Evolutionary conservation across 2,113 vertebrate genomes (phyloP), one percentile per base, ranked within the genome.

Genomic region (Prionailurus bengalensis): DNA sequence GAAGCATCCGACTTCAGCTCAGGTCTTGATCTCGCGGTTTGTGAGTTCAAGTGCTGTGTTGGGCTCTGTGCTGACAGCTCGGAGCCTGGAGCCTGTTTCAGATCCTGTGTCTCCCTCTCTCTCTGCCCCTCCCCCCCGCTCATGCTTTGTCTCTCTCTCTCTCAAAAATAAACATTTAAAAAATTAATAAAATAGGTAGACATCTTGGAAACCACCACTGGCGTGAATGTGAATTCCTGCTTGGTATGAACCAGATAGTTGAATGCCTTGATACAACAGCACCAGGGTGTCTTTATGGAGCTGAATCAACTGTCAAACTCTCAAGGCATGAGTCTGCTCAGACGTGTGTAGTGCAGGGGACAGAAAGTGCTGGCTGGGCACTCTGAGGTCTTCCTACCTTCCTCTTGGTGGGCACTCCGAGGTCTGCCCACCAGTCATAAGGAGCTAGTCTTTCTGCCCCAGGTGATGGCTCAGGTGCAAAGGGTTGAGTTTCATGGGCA

Each of bases 401-500:
- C 4, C 17, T 42, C 36, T 45, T 14, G 9, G 9, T 16, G 16
- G 74, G 15, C 3, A 3, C 12, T 19, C 5, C 3, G 3, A 48
- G 31, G 31, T n/a, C 78, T 21, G 3, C 39, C 25, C 7, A 16
- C 8, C 1, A 14, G 1, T 14, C 58, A 31, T 0, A 51, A 76
- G 33, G 29, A 84, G 73, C 85, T 33, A 16, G 15, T 45, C 12
- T 94, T 1, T 68, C 33, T 45, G 15, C 27, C 33, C 36, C 14
- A 16, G 61, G 17, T 53, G 25, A 51, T 31, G 11, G 17, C 68
- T 71, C 27, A n/a, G 51, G 39, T 27, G 12, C 31, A 74, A 55
- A 61, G 15, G 83, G n/a, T 58, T 0, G 9, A 92, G 14, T 29
- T 19, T 27, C 33, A n/a, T 1, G 66, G 70, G 74, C 58, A 78